Evolutionary conservation across 2,113 vertebrate species (phyloP), one percentile per base, ranked within the genome.

Genomic region (Ceyx cyanopectus): DNA sequence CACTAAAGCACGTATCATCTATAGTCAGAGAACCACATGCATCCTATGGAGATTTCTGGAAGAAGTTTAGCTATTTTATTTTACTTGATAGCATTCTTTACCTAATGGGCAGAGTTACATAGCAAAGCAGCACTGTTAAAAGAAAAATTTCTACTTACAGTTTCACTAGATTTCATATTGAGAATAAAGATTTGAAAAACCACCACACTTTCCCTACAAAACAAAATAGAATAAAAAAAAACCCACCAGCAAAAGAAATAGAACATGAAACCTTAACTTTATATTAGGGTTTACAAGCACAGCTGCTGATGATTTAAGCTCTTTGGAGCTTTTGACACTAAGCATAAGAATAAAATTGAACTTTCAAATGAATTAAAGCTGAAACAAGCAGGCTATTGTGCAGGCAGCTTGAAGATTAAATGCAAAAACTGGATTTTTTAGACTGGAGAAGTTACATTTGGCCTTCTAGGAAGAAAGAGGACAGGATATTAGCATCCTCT

Each of bases 401-500:
- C n/a, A 40, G 74, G 29, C 73, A 78, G 12, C 65, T 88, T 65
- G 69, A 84, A 84, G 83, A 92, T 73, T 30, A 69, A 27, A 78
- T 9, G 30, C 29, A 60, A 89, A 91, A 91, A 54, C 4, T 34
- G 22, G 9, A 63, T 68, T 74, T 89, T 24, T 40, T 13, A 85
- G 60, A 88, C 29, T 40, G 58, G 18, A 91, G 26, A 77, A 67
- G 29, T 51, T 85, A 80, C 26, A 53, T 77, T 80, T 80, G 63
- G 87, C 62, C 48, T 91, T 81, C 60, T 40, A 78, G 23, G 74
- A 75, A 41, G 46, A 89, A 85, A 50, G 27, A 21, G 58, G 20
- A 66, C 67, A 89, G 90, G 76, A 94, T 81, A 90, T 90, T 66
- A 95, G 81, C 92, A 95, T 91, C 78, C 73, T 91, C 70, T 86